Conservation (phyloP, 2,113 vertebrate species). For the Glareola pratincola region DNA sequence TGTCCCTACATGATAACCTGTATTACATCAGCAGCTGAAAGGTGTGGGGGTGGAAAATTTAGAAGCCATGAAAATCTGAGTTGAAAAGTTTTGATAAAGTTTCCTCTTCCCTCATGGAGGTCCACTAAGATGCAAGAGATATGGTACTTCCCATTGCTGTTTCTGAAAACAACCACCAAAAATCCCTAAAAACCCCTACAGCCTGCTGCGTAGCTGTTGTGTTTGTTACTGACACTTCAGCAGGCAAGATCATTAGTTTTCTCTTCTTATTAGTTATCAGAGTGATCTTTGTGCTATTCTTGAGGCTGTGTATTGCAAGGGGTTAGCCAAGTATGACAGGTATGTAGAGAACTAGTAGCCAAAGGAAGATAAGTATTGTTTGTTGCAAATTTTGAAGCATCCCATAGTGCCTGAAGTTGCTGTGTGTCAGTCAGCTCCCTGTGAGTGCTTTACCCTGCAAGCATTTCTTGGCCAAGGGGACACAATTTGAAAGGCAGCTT, state of each 20-base stretch:
- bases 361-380: not conserved
- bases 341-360: not conserved
- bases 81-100: not conserved
- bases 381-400: not conserved
- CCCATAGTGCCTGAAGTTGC: not conserved
- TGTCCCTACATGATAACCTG: not conserved
- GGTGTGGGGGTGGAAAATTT: not conserved
- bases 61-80: not conserved
- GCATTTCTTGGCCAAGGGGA: not conserved
- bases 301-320: not conserved
- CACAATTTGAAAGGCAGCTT: not conserved
- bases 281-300: not conserved
- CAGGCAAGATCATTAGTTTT: not conserved
- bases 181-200: not conserved
- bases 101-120: not conserved
- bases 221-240: not conserved
- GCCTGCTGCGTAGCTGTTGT: not conserved
- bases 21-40: not conserved
- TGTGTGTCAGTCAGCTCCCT: not conserved
- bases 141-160: not conserved
- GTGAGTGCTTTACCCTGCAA: not conserved
- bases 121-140: not conserved
- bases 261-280: not conserved
- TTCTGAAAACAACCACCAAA: not conserved
- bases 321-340: not conserved